Evolutionary conservation across 1,140 invertebrate genomes (phyloP), one percentile per base, ranked within the genome.

Genomic region (Ctenoplectra terminalis): DNA sequence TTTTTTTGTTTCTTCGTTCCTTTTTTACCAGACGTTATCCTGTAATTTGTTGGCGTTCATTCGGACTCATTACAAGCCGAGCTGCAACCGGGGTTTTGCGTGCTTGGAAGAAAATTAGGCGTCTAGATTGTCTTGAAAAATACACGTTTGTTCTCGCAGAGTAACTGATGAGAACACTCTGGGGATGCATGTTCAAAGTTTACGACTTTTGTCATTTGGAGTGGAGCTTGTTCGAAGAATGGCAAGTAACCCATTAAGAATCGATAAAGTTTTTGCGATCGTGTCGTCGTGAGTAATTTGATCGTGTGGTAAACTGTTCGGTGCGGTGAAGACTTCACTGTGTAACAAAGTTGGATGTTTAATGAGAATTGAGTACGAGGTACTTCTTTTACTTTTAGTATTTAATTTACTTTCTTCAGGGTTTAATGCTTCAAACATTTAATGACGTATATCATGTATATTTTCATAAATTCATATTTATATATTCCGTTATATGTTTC

Each of bases 141-240:
- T 69, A 50, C 46, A 69, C 29, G 66, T 50, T 69, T 13, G 1
- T 26, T 67, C 60, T 63, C 34, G 60, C 20, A 1, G 23, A 4
- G 23, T 37, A 37, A 61, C 34, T 61, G 60, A 37, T n/a, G 60
- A 23, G 9, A n/a, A n/a, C n/a, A n/a, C n/a, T 9, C 20, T 7
- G 34, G 11, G 6, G 52, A 2, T 13, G 40, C 23, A 37, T 43
- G 66, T 34, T 23, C 66, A 9, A 67, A 46, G 66, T 69, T 69
- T 69, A 69, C 66, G 66, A 69, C 43, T 69, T 69, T 69, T 50
- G 66, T 69, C 66, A 69, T 69, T 69, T 69, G 66, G 66, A 31
- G 46, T 26, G 43, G 9, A 11, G 26, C 64, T 50, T 34, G 66
- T 50, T 13, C 43, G 29, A 34, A 20, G 11, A 34, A 34, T 9